These are phyloP conservation scores for Aphelenchoides fujianensis DNA, from an alignment of 1,140 invertebrate genomes.

Conservation along the genomic window DNA sequence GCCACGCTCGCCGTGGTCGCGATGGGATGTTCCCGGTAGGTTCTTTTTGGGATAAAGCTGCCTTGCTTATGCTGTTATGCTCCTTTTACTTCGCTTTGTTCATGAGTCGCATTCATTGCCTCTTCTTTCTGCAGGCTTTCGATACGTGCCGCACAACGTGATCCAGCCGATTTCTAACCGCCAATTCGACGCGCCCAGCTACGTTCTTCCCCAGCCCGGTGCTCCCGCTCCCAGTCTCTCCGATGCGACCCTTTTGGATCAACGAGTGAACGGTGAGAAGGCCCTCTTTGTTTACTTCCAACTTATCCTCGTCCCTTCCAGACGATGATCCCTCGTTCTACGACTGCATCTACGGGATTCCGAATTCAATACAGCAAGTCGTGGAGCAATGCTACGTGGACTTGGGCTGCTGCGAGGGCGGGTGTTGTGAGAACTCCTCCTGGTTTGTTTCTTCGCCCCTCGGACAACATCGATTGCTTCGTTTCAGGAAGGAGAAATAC, in stretches of 20 bases:
- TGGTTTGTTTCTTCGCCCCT: constrained; percentile 13
- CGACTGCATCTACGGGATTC: constrained; percentile 36
- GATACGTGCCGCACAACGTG: constrained; percentile 30
- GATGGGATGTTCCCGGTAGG: constrained; percentile 33
- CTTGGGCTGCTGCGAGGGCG: constrained; percentile 35
- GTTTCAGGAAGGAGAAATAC: constrained; percentile 33
- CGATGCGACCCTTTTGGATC: constrained; percentile 21
- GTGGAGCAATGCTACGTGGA: constrained; percentile 39
- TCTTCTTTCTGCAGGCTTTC: constrained; percentile 17
- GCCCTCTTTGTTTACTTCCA: neutral
- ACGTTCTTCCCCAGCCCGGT: constrained; percentile 10
- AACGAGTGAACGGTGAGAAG: constrained; percentile 27
- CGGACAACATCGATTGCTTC: constrained; percentile 6
- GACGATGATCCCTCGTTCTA: constrained; percentile 31
- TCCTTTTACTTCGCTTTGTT: neutral
- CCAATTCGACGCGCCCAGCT: constrained; percentile 21
- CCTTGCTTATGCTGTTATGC: constrained; percentile 3
- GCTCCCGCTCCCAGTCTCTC: neutral
- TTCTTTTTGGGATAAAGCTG: constrained; percentile 7
- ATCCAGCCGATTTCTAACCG: constrained; percentile 27
- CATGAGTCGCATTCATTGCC: neutral
- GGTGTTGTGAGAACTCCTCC: constrained; percentile 35
- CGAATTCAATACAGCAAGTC: constrained; percentile 29
- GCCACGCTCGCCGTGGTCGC: constrained; percentile 28
- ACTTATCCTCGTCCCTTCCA: constrained; percentile 18